Conservation (phyloP, 1,140 invertebrate species). For the Pomacea maculata region DNA sequence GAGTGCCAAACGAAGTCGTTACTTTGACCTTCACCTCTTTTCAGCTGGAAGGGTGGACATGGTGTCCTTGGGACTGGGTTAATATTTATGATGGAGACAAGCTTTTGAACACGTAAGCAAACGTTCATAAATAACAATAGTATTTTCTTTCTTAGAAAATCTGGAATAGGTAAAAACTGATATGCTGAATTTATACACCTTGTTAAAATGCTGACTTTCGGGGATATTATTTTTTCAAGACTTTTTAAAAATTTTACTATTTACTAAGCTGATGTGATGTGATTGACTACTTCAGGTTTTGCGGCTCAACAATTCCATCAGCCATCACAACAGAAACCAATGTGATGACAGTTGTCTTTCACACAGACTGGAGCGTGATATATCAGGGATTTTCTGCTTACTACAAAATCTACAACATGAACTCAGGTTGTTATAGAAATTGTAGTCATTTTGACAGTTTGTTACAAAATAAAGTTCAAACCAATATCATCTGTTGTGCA, state of each 20-base stretch:
- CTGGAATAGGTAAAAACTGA: not conserved
- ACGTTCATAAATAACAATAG: not conserved
- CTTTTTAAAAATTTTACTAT: no score
- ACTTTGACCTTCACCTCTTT: slow-evolving; percentile 1
- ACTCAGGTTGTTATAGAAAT: not conserved
- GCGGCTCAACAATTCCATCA: not conserved
- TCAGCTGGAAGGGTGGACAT: not conserved
- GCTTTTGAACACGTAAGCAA: no score
- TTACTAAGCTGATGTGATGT: no score
- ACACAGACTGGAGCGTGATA: not conserved
- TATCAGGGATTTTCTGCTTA: not conserved
- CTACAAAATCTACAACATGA: not conserved
- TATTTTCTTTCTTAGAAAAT: not conserved
- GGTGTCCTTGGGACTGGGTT: slow-evolving; percentile 8
- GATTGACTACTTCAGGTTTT: not conserved
- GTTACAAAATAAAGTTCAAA: no score
- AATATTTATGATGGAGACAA: not conserved
- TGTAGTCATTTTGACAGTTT: no score
- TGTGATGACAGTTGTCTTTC: not conserved
- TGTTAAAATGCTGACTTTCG: not conserved
- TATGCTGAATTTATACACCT: not conserved
- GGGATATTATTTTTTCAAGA: not conserved
- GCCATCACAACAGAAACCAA: not conserved
- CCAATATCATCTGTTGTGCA: no score
- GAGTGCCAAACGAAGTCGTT: not conserved